A percentile compares a stretch with the other conserved stretches of the same genome.
phyloP scores from a whole-genome alignment of 2,113 vertebrate genomes.

The Sinocyclocheilus grahami region DNA sequence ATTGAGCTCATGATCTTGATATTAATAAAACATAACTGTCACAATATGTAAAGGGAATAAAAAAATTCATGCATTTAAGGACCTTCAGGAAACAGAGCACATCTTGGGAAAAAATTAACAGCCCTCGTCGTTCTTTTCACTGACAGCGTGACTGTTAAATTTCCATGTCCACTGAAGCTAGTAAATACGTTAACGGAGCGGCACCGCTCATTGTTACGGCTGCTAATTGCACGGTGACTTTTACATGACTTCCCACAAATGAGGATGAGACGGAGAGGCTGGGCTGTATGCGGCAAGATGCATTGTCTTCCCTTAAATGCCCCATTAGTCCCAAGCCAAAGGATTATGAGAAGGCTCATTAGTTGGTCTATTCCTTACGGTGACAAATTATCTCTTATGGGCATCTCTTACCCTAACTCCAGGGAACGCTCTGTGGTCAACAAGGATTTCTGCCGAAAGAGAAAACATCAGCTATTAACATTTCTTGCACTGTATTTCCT shows the following conservation, averaged over 20 bases:
- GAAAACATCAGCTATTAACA: constrained; percentile 38
- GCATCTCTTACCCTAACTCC: constrained; percentile 56
- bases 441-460: constrained; percentile 57
- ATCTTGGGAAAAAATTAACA: not conserved
- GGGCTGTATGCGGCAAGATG: constrained; percentile 73
- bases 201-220: constrained; percentile 65
- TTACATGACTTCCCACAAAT: constrained; percentile 76
- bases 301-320: constrained; percentile 79
- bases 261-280: constrained; percentile 66
- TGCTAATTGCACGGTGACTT: constrained; percentile 72
- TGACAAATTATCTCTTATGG: constrained; percentile 72
- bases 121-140: not conserved
- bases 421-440: constrained; percentile 66
- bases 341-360: constrained; percentile 78
- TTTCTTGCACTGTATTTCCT: constrained; percentile 1
- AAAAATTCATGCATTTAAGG: constrained; percentile 27
- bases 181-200: constrained; percentile 39
- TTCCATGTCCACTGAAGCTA: constrained; percentile 44
- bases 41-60: constrained; percentile 40
- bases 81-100: constrained; percentile 8
- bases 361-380: constrained; percentile 73
- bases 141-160: constrained; percentile 23
- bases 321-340: constrained; percentile 77
- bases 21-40: constrained; percentile 31
- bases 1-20: constrained; percentile 34